Evolutionary conservation across 2,113 vertebrate species (phyloP).

Genomic region (Ceyx melanurus): DNA sequence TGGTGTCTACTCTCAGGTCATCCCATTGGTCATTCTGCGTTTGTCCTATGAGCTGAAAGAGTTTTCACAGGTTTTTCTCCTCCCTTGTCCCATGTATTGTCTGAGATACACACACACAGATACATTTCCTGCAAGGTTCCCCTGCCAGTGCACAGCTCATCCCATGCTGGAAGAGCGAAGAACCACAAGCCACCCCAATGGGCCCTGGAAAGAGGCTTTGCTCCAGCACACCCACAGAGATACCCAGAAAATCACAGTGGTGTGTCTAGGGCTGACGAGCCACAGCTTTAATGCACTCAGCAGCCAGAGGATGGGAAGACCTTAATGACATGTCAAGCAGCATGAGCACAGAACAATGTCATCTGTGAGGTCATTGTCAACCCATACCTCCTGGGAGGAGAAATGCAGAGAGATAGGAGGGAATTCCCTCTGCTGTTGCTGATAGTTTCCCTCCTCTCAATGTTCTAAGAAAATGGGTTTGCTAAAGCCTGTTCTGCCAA

Average conservation of each 20-base stretch:
- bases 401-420: neutral
- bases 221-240: neutral
- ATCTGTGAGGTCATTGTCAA: neutral
- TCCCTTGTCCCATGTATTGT: fast-evolving
- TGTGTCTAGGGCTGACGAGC: neutral
- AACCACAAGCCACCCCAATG: fast-evolving
- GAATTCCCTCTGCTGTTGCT: neutral
- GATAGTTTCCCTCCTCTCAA: neutral
- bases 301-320: neutral
- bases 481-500: neutral
- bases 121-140: neutral
- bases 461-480: neutral
- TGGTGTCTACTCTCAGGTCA: neutral
- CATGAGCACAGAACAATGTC: neutral
- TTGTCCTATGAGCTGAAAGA: neutral
- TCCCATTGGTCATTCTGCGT: neutral
- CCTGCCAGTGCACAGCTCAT: neutral
- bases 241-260: neutral
- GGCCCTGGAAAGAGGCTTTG: neutral
- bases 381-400: neutral
- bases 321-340: neutral
- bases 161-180: neutral
- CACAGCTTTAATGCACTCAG: neutral
- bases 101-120: neutral
- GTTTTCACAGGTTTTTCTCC: neutral